These are phyloP conservation scores for Octopus bimaculoides DNA, from an alignment of 1,140 invertebrate species.

Conservation along the genomic window DNA sequence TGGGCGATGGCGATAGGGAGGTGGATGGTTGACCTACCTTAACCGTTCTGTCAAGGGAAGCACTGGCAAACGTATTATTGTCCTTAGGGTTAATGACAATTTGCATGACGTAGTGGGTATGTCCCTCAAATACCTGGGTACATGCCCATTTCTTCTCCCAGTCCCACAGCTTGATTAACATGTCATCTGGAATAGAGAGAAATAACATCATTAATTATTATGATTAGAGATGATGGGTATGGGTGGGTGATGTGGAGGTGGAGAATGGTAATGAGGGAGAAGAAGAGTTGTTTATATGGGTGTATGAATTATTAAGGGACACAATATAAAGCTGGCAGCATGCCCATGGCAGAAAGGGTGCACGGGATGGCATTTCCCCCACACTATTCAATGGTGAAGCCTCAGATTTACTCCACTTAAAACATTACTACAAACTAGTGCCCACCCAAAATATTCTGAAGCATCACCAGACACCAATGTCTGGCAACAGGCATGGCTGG, in stretches of 20 bases:
- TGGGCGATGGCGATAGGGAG: too few relatives aligned
- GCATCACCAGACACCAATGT: too few relatives aligned
- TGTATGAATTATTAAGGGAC: too few relatives aligned
- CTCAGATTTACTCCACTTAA: too few relatives aligned
- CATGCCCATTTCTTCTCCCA: conserved; percentile 98
- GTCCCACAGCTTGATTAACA: conserved; percentile 99
- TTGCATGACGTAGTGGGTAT: conserved; percentile 99
- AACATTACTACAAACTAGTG: too few relatives aligned
- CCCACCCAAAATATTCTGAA: too few relatives aligned
- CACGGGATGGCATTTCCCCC: too few relatives aligned
- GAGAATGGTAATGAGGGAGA: background rate
- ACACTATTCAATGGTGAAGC: too few relatives aligned
- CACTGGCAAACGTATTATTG: conserved; percentile 99
- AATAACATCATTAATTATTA: background rate
- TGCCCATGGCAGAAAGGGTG: too few relatives aligned
- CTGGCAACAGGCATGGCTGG: too few relatives aligned
- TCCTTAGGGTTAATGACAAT: conserved; percentile 99
- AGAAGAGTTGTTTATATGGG: too few relatives aligned
- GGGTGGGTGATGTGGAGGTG: background rate
- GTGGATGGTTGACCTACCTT: conserved; percentile 67
- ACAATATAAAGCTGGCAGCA: too few relatives aligned
- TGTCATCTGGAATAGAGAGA: conserved; percentile 77
- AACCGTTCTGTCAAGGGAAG: conserved; percentile 93
- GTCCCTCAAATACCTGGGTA: conserved; percentile 83
- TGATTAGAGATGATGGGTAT: background rate